Evolutionary conservation across 2,888 invertebrate genomes (phyloP), one percentile per base, ranked within the genome.

Genomic region (Rhogogaster chlorosoma): DNA sequence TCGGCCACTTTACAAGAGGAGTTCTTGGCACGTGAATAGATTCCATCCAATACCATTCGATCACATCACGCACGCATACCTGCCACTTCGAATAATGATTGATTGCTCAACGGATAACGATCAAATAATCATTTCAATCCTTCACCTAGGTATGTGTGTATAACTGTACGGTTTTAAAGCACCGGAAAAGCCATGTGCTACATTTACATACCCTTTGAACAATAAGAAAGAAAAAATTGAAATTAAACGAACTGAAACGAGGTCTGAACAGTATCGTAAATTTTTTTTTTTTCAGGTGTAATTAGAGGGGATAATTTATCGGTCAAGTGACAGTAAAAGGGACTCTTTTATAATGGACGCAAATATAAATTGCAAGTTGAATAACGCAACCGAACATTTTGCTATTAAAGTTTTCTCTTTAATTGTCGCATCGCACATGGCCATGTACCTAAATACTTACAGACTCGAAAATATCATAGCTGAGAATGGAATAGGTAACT

Each of bases 31-130:
- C 57, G 80, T 80, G 57, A 80, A 80, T 80, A 80, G 80, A 80
- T 80, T 38, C 61, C 38, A 80, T 80, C 57, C 22, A 80, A 80
- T 80, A 61, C 80, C 57, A 38, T 80, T 61, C 29, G 45, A 83
- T 83, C 83, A 49, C 26, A 83, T 64, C 83, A 70, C 64, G 83
- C 83, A 70, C 64, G 83, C 83, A 64, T 83, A 83, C 83, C 83
- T 67, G 29, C 83, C 67, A 67, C 83, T 83, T 83, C 83, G 42
- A 45, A 83, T 70, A 83, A 83, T 70, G 83, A 83, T 83, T 83
- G 83, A 83, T 83, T 83, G 83, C 83, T 83, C 67, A 70, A 42
- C 70, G 38, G 83, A 83, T 83, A 83, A 83, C 83, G 83, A 83
- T 83, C 83, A 70, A 83, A 83, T 70, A 70, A 83, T 83, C 83